phyloP scores from a whole-genome alignment of 64 coral and sea anemone genomes.

The Platygyra sinensis region DNA sequence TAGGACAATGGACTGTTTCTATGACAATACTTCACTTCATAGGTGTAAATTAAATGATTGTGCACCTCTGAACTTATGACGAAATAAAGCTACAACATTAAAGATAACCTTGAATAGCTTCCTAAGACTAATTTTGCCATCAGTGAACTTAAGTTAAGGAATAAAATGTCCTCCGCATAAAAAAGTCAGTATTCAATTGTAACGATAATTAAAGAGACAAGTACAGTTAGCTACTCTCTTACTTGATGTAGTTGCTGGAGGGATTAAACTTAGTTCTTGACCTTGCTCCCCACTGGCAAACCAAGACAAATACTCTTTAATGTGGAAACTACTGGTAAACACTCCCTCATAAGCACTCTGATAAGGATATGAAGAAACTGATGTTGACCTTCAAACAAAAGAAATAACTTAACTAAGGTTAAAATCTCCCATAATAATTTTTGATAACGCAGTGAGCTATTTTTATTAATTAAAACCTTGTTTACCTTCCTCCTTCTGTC shows the following conservation, averaged over 20 bases:
- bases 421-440: not conserved
- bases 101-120: no score
- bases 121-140: no score
- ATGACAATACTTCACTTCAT: no score
- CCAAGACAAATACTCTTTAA: constrained; percentile 72
- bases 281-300: constrained; percentile 44
- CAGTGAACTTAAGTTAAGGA: no score
- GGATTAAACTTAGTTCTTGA: not conserved
- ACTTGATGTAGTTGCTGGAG: not conserved
- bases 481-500: constrained; percentile 58
- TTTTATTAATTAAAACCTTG: not conserved
- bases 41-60: no score
- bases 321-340: constrained; percentile 59
- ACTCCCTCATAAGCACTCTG: constrained; percentile 83
- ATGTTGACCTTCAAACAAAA: constrained; percentile 49
- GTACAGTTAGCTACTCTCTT: not conserved
- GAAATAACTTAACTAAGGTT: not conserved
- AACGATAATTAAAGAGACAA: no score
- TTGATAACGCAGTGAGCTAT: not conserved
- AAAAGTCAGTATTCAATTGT: no score
- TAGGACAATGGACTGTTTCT: no score
- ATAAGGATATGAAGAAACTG: constrained; percentile 42
- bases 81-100: no score
- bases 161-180: no score
- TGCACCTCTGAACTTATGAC: no score